Conservation (phyloP, 1,140 invertebrate species). For the Lordiphosa mommai region DNA sequence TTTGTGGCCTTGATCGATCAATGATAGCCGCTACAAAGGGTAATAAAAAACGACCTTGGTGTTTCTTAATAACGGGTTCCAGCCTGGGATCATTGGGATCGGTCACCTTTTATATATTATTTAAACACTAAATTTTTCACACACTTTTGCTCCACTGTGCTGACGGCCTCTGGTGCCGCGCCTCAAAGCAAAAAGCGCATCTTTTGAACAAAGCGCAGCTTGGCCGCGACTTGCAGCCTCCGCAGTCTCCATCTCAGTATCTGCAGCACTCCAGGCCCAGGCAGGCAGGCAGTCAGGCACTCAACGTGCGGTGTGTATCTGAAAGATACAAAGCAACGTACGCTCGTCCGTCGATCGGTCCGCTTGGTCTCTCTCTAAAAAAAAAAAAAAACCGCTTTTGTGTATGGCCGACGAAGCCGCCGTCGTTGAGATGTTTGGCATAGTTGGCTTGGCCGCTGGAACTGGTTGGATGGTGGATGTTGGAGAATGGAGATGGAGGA, state of each 20-base stretch:
- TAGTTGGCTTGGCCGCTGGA: slow-evolving; percentile 66
- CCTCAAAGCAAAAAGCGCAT: slow-evolving; percentile 74
- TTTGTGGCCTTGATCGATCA: too few species aligned
- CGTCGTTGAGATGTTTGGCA: slow-evolving; percentile 67
- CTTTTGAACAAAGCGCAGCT: slow-evolving; percentile 69
- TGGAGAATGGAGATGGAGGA: slow-evolving; percentile 23
- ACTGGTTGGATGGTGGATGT: slow-evolving; percentile 51
- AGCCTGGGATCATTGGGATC: too few species aligned
- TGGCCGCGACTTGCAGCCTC: slow-evolving; percentile 27
- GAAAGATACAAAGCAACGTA: slow-evolving; percentile 67
- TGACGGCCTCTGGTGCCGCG: slow-evolving; percentile 45
- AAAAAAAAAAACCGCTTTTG: slow-evolving; percentile 62
- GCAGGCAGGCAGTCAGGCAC: slow-evolving; percentile 20
- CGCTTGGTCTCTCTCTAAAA: slow-evolving; percentile 29
- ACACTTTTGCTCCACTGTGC: slow-evolving; percentile 41
- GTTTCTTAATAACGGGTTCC: too few species aligned
- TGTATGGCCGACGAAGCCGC: slow-evolving; percentile 51
- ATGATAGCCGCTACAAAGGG: too few species aligned
- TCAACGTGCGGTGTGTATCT: slow-evolving; percentile 63
- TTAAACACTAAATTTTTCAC: slow-evolving; percentile 14
- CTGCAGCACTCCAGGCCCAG: slow-evolving; percentile 14
- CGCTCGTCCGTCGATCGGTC: slow-evolving; percentile 44
- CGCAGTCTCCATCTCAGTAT: slow-evolving; percentile 3
- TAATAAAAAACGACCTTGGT: too few species aligned
- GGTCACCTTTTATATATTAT: not conserved